These are phyloP conservation scores for Lasius platythorax DNA, from an alignment of 2,888 invertebrate genomes.

Conservation along the genomic window DNA sequence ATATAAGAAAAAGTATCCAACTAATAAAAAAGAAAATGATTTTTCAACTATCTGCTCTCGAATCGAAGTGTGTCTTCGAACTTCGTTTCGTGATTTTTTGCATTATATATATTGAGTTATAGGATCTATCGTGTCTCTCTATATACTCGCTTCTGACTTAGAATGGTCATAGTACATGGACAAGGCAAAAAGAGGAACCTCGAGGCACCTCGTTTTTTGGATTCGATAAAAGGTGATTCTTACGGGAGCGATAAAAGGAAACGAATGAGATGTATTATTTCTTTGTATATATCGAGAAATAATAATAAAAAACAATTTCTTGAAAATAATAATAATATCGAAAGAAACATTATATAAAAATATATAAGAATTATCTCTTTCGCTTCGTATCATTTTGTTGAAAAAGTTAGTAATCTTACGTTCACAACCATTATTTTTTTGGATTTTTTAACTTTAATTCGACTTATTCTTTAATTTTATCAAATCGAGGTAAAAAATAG, in stretches of 20 bases:
- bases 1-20: not conserved
- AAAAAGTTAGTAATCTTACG: not conserved
- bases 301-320: not conserved
- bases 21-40: not conserved
- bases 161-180: slow-evolving; percentile 13
- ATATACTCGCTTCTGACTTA: slow-evolving; percentile 6
- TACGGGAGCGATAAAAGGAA: not conserved
- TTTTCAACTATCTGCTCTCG: not conserved
- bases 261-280: not conserved
- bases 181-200: slow-evolving; percentile 7
- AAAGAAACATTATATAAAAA: not conserved
- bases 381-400: not conserved
- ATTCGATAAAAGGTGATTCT: not conserved
- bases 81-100: slow-evolving; percentile 24
- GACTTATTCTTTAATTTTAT: not conserved
- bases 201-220: not conserved
- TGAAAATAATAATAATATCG: not conserved
- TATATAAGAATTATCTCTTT: not conserved
- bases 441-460: not conserved
- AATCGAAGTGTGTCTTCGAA: not conserved
- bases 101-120: slow-evolving; percentile 4
- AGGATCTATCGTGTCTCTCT: slow-evolving; percentile 1
- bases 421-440: not conserved
- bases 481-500: too few species aligned
- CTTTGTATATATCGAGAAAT: not conserved